phyloP scores from a whole-genome alignment of 2,888 invertebrate genomes.

The Ophraella communa region DNA sequence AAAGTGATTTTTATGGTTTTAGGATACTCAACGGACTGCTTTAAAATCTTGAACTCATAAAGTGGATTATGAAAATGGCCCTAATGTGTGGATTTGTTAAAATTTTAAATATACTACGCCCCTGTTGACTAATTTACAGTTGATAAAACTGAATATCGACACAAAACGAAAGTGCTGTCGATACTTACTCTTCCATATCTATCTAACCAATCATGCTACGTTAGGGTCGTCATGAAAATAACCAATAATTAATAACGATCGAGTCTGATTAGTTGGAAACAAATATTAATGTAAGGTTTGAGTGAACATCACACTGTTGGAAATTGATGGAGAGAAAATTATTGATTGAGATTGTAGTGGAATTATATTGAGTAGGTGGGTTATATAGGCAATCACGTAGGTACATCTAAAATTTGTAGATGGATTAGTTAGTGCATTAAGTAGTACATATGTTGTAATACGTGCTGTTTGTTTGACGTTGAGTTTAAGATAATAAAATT shows the following conservation, averaged over 20 bases:
- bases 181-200: slow-evolving; percentile 29
- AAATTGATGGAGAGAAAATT: slow-evolving; percentile 51
- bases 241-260: slow-evolving; percentile 56
- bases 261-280: slow-evolving; percentile 49
- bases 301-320: slow-evolving; percentile 48
- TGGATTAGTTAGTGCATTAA: slow-evolving; percentile 21
- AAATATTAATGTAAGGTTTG: slow-evolving; percentile 52
- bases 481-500: slow-evolving; percentile 8
- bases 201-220: slow-evolving; percentile 38
- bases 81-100: too few relatives aligned
- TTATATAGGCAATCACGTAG: neutral
- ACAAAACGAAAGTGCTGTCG: slow-evolving; percentile 22
- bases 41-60: too few relatives aligned
- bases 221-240: slow-evolving; percentile 49
- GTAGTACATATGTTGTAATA: slow-evolving; percentile 11
- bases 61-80: too few relatives aligned
- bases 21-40: too few relatives aligned
- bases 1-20: too few relatives aligned
- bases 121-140: slow-evolving; percentile 11
- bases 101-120: neutral
- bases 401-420: slow-evolving; percentile 18
- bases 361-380: slow-evolving; percentile 22
- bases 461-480: slow-evolving; percentile 13
- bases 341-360: slow-evolving; percentile 44
- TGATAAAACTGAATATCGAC: slow-evolving; percentile 20